A percentile compares a stretch with the other conserved stretches of the same genome.
Conservation (phyloP, 1,140 invertebrate species). For the Schlechtendalia chinensis region DNA sequence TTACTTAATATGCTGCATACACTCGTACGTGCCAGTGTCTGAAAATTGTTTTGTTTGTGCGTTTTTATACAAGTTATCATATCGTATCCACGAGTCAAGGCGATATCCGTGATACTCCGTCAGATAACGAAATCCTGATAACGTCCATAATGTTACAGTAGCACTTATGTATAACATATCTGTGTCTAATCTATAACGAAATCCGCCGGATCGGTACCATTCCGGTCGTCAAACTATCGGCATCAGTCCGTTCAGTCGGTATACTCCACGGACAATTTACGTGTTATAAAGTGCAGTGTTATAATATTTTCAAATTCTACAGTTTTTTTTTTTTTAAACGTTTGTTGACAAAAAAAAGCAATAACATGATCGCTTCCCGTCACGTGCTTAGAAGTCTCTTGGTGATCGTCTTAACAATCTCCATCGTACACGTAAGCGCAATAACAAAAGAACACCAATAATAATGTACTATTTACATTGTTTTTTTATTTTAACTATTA, state of each 20-base stretch:
- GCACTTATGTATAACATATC: too few species aligned
- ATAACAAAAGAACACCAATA: background rate
- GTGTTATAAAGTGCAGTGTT: background rate
- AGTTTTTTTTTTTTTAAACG: too few species aligned
- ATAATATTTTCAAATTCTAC: background rate
- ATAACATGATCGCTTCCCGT: slow-evolving; percentile 1
- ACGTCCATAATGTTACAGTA: too few species aligned
- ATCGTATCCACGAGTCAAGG: too few species aligned
- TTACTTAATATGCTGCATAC: too few species aligned
- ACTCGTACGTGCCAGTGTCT: too few species aligned
- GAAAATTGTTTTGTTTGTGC: too few species aligned
- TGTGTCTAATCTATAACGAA: background rate
- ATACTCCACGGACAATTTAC: background rate
- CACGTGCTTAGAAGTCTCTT: background rate
- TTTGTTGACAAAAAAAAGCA: background rate
- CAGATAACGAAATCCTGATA: too few species aligned
- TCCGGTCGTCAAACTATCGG: background rate
- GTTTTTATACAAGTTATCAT: too few species aligned
- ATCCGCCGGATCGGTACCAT: background rate
- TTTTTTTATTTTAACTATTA: too few species aligned
- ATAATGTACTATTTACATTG: background rate
- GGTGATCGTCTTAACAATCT: background rate
- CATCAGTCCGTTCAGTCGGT: background rate
- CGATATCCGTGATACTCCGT: too few species aligned
- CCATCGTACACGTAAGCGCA: slow-evolving; percentile 22